Evolutionary conservation across 2,888 invertebrate genomes (phyloP), one percentile per base, ranked within the genome.

Genomic region (Noctua janthina): DNA sequence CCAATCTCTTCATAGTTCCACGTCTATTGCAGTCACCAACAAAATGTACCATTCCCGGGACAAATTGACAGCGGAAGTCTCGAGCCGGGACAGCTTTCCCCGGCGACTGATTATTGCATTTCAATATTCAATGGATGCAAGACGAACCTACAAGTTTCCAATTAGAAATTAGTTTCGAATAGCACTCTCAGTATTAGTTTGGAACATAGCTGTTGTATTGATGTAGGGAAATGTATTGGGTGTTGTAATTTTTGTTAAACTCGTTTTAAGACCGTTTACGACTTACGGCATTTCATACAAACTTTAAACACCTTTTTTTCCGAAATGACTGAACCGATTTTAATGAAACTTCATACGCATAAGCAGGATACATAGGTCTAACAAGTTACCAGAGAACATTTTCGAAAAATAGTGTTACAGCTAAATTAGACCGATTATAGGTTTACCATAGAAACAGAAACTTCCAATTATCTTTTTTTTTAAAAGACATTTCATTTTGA

Each of bases 1-100:
- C 11, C 29, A 20, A 29, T 64, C 1, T 4, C 7, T 81, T 86
- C 46, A 0, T 77, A 81, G 29, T 46, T 88, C 69, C 43, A 23
- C 49, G 80, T 51, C 8, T 1, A 46, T 49, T 78, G 66, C 74
- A 83, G 79, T 72, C 68, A 76, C 67, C 85, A 88, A 89, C 91
- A 90, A 91, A 93, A 90, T 91, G 89, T 88, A 88, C 89, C 67
- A 86, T 90, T 89, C 90, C 89, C 88, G 81, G 79, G 90, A 91
- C 92, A 92, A 94, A 94, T 94, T 93, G 93, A 92, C 92, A 92
- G 91, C 77, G 88, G 91, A 90, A 92, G 89, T 91, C 91, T 84
- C 67, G 49, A 80, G 82, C 81, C 74, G 74, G 86, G 81, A 87
- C 91, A 84, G 87, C 74, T 67, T 78, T 90, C 87, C 82, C 86